These are phyloP conservation scores for Rhynchophorus ferrugineus DNA, from an alignment of 1,140 invertebrate species.

Conservation along the genomic window DNA sequence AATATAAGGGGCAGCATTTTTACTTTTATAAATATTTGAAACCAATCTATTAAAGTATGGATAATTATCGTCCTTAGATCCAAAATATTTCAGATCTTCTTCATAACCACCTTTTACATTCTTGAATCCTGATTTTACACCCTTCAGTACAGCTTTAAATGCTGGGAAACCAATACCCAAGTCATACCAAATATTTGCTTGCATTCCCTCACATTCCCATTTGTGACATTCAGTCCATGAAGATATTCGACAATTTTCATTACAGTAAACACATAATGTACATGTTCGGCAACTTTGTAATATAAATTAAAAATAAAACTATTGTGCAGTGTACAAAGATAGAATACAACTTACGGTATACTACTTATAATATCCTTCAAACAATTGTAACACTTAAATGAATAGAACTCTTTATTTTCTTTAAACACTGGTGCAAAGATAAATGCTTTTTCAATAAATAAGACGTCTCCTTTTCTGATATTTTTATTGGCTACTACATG, in stretches of 20 bases:
- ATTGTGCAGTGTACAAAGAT: not conserved
- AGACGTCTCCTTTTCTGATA: conserved; percentile 53
- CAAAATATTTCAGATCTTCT: conserved; percentile 42
- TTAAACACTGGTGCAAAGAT: conserved; percentile 47
- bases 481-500: conserved; percentile 47
- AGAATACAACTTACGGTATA: conserved; percentile 31
- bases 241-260: conserved; percentile 49
- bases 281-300: conserved; percentile 59
- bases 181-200: conserved; percentile 52
- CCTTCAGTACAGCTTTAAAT: conserved; percentile 53
- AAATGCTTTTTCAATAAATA: conserved; percentile 66
- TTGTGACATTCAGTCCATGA: conserved; percentile 59
- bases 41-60: conserved; percentile 43
- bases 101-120: conserved; percentile 39
- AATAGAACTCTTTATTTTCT: conserved; percentile 31
- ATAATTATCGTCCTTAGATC: conserved; percentile 40
- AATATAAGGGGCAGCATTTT: conserved; percentile 28
- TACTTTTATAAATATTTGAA: conserved; percentile 32
- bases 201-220: conserved; percentile 64
- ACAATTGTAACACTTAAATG: conserved; percentile 36
- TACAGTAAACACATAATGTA: conserved; percentile 59
- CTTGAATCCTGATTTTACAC: conserved; percentile 37
- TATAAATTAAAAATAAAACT: conserved; percentile 14
- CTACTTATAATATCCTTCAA: conserved; percentile 29
- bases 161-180: conserved; percentile 73